Evolutionary conservation across 1,140 invertebrate species (phyloP).

Genomic region (Lineus longissimus): DNA sequence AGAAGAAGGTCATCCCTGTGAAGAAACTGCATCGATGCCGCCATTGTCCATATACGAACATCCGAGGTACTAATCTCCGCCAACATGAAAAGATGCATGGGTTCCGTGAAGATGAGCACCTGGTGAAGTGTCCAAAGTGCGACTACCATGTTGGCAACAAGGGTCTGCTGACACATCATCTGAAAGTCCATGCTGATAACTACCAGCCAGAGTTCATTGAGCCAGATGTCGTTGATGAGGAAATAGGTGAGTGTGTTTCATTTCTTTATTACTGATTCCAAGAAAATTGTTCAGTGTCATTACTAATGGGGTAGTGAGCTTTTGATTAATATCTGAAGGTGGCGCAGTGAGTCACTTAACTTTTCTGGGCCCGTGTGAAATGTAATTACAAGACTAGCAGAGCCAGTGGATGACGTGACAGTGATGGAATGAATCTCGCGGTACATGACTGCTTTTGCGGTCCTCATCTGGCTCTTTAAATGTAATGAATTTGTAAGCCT

Average conservation of each 20-base stretch:
- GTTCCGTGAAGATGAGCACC: slow-evolving; percentile 55
- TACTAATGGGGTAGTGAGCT: no score
- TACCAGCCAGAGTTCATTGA: slow-evolving; percentile 21
- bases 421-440: no score
- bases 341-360: no score
- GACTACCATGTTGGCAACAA: slow-evolving; percentile 76
- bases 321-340: no score
- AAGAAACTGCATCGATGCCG: slow-evolving; percentile 82
- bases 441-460: no score
- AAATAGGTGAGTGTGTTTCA: slow-evolving; percentile 6
- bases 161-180: slow-evolving; percentile 72
- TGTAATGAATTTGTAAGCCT: no score
- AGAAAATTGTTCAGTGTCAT: no score
- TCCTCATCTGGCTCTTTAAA: no score
- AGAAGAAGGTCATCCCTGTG: slow-evolving; percentile 59
- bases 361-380: no score
- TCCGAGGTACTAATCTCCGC: slow-evolving; percentile 65
- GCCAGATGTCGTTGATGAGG: slow-evolving; percentile 14
- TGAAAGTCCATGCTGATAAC: slow-evolving; percentile 66
- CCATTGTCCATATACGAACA: slow-evolving; percentile 79
- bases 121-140: slow-evolving; percentile 75
- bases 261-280: no score
- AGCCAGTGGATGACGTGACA: no score
- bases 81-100: slow-evolving; percentile 83
- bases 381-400: no score